A percentile compares a stretch with the other conserved stretches of the same genome.
Evolutionary conservation across 1,140 invertebrate genomes (phyloP).

Genomic region (Dreissena polymorpha): DNA sequence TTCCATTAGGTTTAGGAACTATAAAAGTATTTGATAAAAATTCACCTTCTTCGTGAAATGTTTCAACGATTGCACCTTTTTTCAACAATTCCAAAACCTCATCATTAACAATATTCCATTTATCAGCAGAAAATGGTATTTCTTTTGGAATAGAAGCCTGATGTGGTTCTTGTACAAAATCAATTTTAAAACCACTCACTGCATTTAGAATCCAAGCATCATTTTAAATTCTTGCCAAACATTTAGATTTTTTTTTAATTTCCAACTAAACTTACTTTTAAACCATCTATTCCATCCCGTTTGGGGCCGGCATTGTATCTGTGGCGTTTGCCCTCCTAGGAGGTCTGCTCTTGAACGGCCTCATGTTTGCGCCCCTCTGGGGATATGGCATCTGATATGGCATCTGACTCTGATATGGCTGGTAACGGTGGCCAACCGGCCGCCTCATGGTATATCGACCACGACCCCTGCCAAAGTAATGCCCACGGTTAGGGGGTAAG

Average conservation of each 20-base stretch:
- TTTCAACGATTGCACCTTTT: constrained; percentile 27
- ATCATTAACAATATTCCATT: constrained; percentile 11
- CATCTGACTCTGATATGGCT: constrained; percentile 8
- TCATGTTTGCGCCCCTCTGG: not conserved
- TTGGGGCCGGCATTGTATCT: constrained; percentile 17
- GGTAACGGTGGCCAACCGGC: not conserved
- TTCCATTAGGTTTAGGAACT: constrained; percentile 9
- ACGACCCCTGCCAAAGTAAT: not conserved
- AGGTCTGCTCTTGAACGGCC: not conserved
- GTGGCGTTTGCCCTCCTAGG: not conserved
- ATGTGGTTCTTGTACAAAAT: constrained; percentile 10
- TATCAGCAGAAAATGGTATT: constrained; percentile 20
- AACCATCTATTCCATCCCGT: constrained; percentile 10
- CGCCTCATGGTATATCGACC: constrained; percentile 1
- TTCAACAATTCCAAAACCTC: constrained; percentile 23
- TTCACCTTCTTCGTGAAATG: constrained; percentile 5
- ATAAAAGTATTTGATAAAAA: constrained; percentile 33
- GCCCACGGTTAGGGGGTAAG: not conserved
- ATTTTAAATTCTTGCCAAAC: constrained; percentile 13
- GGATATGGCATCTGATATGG: too few species aligned
- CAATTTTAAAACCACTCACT: constrained; percentile 24
- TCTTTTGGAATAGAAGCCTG: constrained; percentile 20
- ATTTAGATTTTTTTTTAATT: not conserved
- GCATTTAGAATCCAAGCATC: constrained; percentile 38
- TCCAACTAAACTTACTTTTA: constrained; percentile 20